Evolutionary conservation across 2,888 invertebrate genomes (phyloP).

Genomic region (Bedellia somnulentella): DNA sequence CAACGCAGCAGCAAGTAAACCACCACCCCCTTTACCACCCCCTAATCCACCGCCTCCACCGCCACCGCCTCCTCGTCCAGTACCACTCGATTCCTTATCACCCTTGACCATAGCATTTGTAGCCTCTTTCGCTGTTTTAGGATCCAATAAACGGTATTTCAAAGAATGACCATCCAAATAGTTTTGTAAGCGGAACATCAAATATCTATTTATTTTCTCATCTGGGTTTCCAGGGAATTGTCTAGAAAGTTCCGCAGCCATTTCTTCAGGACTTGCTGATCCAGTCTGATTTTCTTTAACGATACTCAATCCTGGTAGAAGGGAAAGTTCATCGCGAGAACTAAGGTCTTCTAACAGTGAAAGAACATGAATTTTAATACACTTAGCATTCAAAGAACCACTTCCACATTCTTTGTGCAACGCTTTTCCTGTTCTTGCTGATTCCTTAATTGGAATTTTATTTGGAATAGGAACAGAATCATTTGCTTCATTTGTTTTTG

Average conservation of each 20-base stretch:
- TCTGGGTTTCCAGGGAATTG: constrained; percentile 78
- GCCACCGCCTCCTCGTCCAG: constrained; percentile 38
- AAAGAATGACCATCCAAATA: constrained; percentile 75
- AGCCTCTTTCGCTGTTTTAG: constrained; percentile 61
- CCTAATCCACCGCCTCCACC: constrained; percentile 25
- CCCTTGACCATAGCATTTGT: constrained; percentile 47
- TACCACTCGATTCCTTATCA: constrained; percentile 33
- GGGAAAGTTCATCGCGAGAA: constrained; percentile 67
- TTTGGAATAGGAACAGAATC: too few relatives aligned
- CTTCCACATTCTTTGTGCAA: constrained; percentile 39
- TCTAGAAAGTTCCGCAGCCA: constrained; percentile 69
- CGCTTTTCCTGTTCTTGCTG: constrained; percentile 32
- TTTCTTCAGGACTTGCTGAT: constrained; percentile 61
- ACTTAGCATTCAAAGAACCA: constrained; percentile 64
- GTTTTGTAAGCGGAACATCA: constrained; percentile 67
- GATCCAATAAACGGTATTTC: constrained; percentile 70
- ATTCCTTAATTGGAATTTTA: too few relatives aligned
- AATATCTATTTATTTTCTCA: constrained; percentile 72
- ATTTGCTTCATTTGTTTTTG: too few relatives aligned
- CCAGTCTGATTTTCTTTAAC: constrained; percentile 63
- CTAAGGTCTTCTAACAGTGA: constrained; percentile 75
- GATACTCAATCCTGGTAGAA: constrained; percentile 77
- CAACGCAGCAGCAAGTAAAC: constrained; percentile 57
- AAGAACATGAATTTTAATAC: constrained; percentile 76
- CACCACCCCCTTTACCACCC: constrained; percentile 33